Base-by-base conservation (phyloP, 2,888 invertebrate species). In the Oscheius myriophilus region DNA sequence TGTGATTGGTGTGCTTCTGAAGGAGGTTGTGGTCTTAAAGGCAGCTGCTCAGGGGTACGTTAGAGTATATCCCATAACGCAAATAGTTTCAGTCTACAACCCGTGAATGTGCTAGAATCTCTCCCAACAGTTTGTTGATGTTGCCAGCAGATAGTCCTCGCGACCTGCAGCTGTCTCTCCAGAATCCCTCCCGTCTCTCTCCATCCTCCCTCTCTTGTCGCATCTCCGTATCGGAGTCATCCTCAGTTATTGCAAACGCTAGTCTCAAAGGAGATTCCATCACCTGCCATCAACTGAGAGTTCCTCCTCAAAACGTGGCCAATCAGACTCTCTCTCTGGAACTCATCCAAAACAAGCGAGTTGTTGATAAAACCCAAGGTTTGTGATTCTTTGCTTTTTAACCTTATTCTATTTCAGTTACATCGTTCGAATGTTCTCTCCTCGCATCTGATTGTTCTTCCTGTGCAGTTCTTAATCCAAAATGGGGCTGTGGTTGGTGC, bases 401-500 rank as follows among this genome's bases (percentile, higher is more conserved):
- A 53, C 2, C 39, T 1, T 39, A 25, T 41, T n/a, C 12, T 11
- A 1, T 52, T 63, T 42, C 41, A 63, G 63, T 63, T 12, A 52
- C 18, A n/a, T 18, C 57, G 9, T 98, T 96, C 88, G 96, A 96
- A 88, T 98, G 97, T 89, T 93, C 93, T 88, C 92, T 94, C 72
- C 90, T 97, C 76, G 96, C 96, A 87, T 92, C 94, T 14, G 98
- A 98, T 88, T 98, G 97, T 88, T 96, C 96, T 63, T 90, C 96
- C 52, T 98, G 98, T 88, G 92, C 95, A 70, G 95, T 95, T 1
- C 91, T 96, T 69, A 88, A 88, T 61, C 91, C 92, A 21, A 92
- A 93, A 84, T 95, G 95, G 87, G 92, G 93, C 82, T 98, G 98
- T 87, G 92, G 93, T 55, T 98, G 96, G 97, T 97, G 97, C 89